Evolutionary conservation across 2,888 invertebrate species (phyloP), one percentile per base, ranked within the genome.

Genomic region (Melangyna quadrimaculata): DNA sequence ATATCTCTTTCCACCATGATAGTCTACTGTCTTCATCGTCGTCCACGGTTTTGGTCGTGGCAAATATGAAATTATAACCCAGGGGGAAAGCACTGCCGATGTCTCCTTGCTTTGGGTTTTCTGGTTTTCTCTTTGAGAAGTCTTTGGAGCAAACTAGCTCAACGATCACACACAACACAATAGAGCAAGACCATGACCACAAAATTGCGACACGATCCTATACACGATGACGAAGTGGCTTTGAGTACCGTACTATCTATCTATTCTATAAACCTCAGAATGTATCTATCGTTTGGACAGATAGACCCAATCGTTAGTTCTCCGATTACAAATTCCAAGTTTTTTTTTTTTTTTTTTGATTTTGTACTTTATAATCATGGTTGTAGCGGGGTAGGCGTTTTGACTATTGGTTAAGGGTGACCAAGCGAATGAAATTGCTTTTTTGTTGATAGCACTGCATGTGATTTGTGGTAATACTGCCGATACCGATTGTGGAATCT

Each of bases 201-300:
- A 84, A 70, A 84, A 84, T 80, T 80, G 84, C 84, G 84, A 84
- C 84, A 84, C 84, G 83, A 83, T 78, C 83, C 57, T n/a, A 48
- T 67, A 70, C 29, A 73, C 29, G 79, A 70, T 75, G 83, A 70
- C 70, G 78, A 78, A 69, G 81, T 73, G 73, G 70, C 57, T 37
- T 43, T 59, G 40, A 45, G 67, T 79, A 81, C 81, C 78, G 77
- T 86, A 73, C 67, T 67, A 73, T 55, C 63, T 32, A 35, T 57
- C 35, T 32, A 35, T 57, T 22, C 35, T 57, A 57, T 51, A 69
- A 67, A 72, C 78, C 81, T 57, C 70, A 73, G 86, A 80, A 77
- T 81, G 45, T 53, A 80, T 70, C 73, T 69, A 81, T 70, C 67
- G 67, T 73, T 53, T 63, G 75, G 84, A 77, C 61, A 72, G 75